These are phyloP conservation scores for Dasypus novemcinctus DNA, from an alignment of 2,113 vertebrate species.

Conservation along the genomic window DNA sequence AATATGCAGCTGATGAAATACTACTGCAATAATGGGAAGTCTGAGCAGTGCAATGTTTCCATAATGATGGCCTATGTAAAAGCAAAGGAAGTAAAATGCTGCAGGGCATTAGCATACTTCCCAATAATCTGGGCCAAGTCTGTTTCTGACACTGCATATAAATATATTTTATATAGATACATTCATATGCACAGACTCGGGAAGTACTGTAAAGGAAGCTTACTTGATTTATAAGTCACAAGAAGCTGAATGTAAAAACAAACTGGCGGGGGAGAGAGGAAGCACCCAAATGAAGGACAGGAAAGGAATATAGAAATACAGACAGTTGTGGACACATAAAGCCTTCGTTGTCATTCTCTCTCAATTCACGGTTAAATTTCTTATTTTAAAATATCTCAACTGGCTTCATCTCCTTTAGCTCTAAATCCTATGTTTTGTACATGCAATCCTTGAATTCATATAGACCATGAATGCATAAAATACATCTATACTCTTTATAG, in stretches of 20 bases:
- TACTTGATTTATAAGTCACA: not conserved
- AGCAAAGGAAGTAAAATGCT: not conserved
- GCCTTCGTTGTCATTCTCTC: not conserved
- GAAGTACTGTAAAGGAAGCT: not conserved
- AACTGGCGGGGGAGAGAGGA: not conserved
- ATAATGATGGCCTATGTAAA: not conserved
- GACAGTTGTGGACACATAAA: not conserved
- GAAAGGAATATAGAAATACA: not conserved
- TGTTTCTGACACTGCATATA: not conserved
- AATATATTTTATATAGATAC: not conserved
- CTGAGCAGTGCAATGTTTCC: rapidly evolving
- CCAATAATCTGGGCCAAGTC: not conserved
- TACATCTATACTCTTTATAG: not conserved
- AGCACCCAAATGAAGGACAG: not conserved
- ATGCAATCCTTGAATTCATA: not conserved
- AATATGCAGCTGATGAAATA: conserved; percentile 36
- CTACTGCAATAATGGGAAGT: not conserved
- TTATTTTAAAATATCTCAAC: not conserved
- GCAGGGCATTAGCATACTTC: not conserved
- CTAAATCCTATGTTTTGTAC: not conserved
- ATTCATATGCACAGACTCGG: not conserved
- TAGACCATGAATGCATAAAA: not conserved
- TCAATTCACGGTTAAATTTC: not conserved
- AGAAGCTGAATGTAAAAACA: not conserved
- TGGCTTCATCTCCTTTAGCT: not conserved